phyloP scores from a whole-genome alignment of 2,113 vertebrate genomes.

The Murina feae region DNA sequence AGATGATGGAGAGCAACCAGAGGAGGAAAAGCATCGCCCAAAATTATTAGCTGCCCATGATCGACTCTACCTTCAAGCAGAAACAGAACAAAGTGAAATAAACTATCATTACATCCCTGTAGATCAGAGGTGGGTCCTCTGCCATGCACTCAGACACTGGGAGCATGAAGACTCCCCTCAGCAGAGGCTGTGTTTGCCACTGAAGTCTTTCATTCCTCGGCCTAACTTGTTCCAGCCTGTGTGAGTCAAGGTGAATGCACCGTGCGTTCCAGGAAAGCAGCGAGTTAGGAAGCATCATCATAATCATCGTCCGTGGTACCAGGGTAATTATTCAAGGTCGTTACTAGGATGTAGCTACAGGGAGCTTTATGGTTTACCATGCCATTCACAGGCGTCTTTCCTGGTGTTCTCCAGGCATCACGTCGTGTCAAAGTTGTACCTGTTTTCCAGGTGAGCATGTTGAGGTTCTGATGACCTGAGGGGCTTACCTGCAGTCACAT shows the following conservation, averaged over 20 bases:
- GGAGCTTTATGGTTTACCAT: rapidly evolving
- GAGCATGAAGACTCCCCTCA: rapidly evolving
- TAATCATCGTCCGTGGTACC: rapidly evolving
- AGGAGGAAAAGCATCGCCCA: neutral
- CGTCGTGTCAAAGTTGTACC: rapidly evolving
- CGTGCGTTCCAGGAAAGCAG: neutral
- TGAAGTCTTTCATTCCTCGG: neutral
- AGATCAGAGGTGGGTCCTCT: rapidly evolving
- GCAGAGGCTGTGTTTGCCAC: rapidly evolving
- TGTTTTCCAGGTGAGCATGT: neutral
- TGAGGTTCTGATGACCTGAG: neutral
- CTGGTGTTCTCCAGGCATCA: rapidly evolving
- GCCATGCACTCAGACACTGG: neutral
- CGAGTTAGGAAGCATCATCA: neutral
- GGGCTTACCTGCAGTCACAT: neutral
- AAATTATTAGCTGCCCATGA: neutral
- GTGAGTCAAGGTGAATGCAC: neutral
- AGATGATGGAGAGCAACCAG: no score
- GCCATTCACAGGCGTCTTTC: rapidly evolving
- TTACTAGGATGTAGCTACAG: rapidly evolving
- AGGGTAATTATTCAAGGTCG: neutral
- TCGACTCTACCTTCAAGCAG: no score
- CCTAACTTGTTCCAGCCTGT: neutral
- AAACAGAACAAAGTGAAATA: neutral
- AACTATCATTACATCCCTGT: neutral